Evolutionary conservation across 2,113 vertebrate species (phyloP).

Genomic region (Cyphomyrus plagiostoma): DNA sequence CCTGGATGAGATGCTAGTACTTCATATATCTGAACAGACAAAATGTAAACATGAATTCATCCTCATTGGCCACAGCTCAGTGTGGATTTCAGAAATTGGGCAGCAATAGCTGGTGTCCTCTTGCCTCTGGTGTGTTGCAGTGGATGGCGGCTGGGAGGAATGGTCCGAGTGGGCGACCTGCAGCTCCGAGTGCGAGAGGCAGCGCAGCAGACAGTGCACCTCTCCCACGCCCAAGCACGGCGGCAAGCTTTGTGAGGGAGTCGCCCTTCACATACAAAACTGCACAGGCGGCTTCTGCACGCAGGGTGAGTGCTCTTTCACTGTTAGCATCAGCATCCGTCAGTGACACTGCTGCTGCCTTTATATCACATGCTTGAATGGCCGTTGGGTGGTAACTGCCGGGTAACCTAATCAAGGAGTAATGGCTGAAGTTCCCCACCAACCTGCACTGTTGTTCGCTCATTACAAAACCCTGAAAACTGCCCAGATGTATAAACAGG

Average conservation of each 20-base stretch:
- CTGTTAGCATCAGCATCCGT: not conserved
- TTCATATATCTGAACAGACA: not conserved
- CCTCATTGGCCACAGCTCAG: not conserved
- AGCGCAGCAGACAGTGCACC: conserved; percentile 72
- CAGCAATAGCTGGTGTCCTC: not conserved
- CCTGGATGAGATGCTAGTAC: not conserved
- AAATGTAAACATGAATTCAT: not conserved
- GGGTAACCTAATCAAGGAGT: not conserved
- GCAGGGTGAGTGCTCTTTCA: conserved; percentile 67
- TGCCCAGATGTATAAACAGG: not conserved
- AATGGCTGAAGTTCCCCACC: not conserved
- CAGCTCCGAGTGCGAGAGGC: conserved; percentile 74
- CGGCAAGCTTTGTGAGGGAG: conserved; percentile 77
- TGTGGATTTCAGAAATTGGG: not conserved
- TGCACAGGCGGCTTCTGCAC: conserved; percentile 88
- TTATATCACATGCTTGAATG: not conserved
- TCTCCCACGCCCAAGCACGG: conserved; percentile 72
- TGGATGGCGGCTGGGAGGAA: conserved; percentile 84
- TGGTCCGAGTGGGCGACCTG: conserved; percentile 87
- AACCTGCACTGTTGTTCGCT: not conserved
- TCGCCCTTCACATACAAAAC: conserved; percentile 72
- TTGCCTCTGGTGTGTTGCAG: conserved; percentile 34
- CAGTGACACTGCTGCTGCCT: too few species aligned
- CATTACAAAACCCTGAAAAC: not conserved
- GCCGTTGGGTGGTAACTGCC: too few species aligned